phyloP scores from a whole-genome alignment of 2,113 vertebrate genomes.

The Phainopepla nitens region DNA sequence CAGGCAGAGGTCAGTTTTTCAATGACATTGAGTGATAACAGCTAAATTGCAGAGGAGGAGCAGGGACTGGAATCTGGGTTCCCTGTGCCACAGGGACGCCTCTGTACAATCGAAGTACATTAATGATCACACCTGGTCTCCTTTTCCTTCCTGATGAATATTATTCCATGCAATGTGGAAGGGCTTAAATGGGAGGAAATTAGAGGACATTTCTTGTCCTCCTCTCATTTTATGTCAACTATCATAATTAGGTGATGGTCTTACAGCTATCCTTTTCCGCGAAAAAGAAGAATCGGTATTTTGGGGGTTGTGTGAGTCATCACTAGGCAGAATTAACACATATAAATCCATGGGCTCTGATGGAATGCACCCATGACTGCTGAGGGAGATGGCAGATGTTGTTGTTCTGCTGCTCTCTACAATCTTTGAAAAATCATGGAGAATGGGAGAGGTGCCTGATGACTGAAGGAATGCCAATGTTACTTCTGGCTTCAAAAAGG shows the following conservation, averaged over 20 bases:
- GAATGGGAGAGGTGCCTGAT: not conserved
- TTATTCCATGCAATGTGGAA: not conserved
- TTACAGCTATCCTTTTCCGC: not conserved
- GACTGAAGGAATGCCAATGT: not conserved
- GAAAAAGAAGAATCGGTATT: not conserved
- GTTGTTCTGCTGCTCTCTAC: not conserved
- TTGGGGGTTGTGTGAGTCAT: not conserved
- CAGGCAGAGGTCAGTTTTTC: not conserved
- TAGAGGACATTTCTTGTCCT: not conserved
- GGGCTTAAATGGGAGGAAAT: not conserved
- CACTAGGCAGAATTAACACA: not conserved
- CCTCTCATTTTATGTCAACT: not conserved
- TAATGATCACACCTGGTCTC: not conserved
- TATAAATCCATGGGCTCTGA: not conserved
- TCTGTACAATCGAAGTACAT: not conserved
- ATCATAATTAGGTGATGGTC: not conserved
- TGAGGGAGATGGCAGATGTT: not conserved
- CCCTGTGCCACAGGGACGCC: not conserved
- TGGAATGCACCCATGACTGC: not conserved
- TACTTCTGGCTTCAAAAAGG: not conserved
- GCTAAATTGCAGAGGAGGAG: not conserved
- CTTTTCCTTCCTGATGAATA: not conserved
- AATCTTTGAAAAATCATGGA: not conserved
- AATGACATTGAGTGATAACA: not conserved
- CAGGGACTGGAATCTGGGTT: not conserved